Evolutionary conservation across 2,113 vertebrate genomes (phyloP).

Genomic region (Centrocercus urophasianus): DNA sequence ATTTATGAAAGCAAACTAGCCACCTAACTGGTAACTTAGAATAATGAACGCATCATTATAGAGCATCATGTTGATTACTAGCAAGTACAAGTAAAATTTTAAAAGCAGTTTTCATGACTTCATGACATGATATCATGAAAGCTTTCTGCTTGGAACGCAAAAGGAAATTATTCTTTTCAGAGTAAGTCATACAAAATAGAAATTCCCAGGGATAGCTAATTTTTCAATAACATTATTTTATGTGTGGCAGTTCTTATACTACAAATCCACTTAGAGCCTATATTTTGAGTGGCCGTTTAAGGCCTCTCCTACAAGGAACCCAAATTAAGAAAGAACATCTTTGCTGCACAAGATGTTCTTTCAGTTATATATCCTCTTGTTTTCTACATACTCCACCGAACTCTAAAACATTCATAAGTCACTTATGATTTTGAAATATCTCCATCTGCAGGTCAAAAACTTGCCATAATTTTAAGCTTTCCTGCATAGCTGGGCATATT

Average conservation of each 20-base stretch:
- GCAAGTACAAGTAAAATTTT: neutral
- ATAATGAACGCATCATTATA: neutral
- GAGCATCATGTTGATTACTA: neutral
- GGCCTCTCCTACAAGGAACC: neutral
- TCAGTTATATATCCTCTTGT: neutral
- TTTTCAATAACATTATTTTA: neutral
- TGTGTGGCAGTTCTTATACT: neutral
- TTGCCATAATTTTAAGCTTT: neutral
- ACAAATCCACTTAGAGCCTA: neutral
- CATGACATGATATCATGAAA: neutral
- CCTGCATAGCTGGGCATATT: neutral
- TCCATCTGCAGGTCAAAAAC: neutral
- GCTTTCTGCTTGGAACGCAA: neutral
- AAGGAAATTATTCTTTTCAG: neutral
- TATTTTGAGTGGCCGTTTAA: neutral
- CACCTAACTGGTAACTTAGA: neutral
- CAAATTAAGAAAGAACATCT: neutral
- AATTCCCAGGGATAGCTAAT: neutral
- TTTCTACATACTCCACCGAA: neutral
- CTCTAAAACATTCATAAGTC: neutral
- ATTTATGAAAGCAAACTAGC: constrained; percentile 15
- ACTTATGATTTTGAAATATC: neutral
- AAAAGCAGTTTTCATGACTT: neutral
- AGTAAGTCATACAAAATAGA: neutral
- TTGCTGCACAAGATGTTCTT: neutral